Evolutionary conservation across 1,140 invertebrate species (phyloP), one percentile per base, ranked within the genome.

Genomic region (Bombus turneri): DNA sequence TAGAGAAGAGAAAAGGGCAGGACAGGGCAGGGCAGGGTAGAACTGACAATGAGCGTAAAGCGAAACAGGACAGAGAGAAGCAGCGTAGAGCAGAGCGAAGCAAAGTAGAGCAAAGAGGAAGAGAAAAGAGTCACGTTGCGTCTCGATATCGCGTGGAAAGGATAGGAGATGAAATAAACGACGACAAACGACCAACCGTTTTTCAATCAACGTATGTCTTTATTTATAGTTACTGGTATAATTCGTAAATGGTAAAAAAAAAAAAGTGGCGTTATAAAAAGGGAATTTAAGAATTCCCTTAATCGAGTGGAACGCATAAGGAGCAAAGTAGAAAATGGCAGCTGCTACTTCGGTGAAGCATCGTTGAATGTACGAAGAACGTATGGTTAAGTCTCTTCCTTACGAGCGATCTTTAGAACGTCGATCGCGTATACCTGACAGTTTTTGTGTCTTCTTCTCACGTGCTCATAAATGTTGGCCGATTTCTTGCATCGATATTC

Each of bases 381-480:
- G 34, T 41, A n/a, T 18, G 25, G 2, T 37, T 62, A 69, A 69
- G 37, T 39, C 12, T n/a, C 59, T n/a, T 62, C 28, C 12, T 28
- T n/a, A 59, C 25, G 25, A 59, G 57, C n/a, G 18, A 34, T 6
- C 18, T 53, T 53, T n/a, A 75, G 43, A 28, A 53, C n/a, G 22
- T 28, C 39, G 28, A 72, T 9, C 6, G 47, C 41, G 94, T 34
- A 94, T 92, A 62, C 87, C 83, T 47, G 28, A 22, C 71, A 73
- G 18, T 73, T 47, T 41, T 73, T 73, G n/a, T 73, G 71, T n/a
- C 28, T 73, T 31, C 71, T 73, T 87, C 93, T 91, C 28, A 95
- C 87, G 86, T 95, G 95, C 34, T 94, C 93, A 77, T 95, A 95
- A 77, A 95, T 90, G 78, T 95, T 95, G 34, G 94, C 94, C 0